A percentile compares a stretch with the other conserved stretches of the same genome.
Conservation (phyloP, 1,140 invertebrate genomes). For the Papilio glaucus region DNA sequence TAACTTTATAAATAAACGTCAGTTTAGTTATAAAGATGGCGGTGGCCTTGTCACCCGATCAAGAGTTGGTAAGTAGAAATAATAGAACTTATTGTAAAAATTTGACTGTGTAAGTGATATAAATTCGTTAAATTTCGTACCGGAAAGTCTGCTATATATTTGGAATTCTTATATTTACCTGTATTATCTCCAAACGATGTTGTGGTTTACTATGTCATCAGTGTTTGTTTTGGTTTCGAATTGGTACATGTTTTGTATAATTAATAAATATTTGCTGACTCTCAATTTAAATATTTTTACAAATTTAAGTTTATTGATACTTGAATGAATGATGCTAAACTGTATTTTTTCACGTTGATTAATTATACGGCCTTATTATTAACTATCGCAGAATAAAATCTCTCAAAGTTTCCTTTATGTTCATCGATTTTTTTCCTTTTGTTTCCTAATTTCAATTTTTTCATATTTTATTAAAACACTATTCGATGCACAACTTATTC, state of each 20-base stretch:
- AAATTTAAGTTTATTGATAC: background rate
- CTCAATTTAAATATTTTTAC: background rate
- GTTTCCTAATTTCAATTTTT: too few relatives aligned
- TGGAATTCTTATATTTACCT: background rate
- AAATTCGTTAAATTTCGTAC: slow-evolving; percentile 2
- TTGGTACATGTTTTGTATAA: slow-evolving; percentile 35
- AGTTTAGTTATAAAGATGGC: slow-evolving; percentile 84
- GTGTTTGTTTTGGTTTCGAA: slow-evolving; percentile 78
- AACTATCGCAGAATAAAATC: background rate
- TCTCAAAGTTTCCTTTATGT: background rate
- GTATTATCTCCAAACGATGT: slow-evolving; percentile 26
- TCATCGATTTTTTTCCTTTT: background rate
- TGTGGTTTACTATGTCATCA: slow-evolving; percentile 75
- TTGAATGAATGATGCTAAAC: too few relatives aligned
- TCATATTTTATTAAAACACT: too few relatives aligned
- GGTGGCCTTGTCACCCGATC: slow-evolving; percentile 87
- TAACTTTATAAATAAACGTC: slow-evolving; percentile 39
- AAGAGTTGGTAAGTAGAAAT: slow-evolving; percentile 86
- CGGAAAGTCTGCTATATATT: background rate
- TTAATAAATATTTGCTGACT: slow-evolving; percentile 13
- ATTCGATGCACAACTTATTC: too few relatives aligned
- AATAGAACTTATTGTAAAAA: slow-evolving; percentile 38
- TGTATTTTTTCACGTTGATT: background rate
- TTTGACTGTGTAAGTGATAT: slow-evolving; percentile 28
- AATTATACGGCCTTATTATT: background rate